Evolutionary conservation across 2,888 invertebrate species (phyloP), one percentile per base, ranked within the genome.

Genomic region (Orthosia gothica): DNA sequence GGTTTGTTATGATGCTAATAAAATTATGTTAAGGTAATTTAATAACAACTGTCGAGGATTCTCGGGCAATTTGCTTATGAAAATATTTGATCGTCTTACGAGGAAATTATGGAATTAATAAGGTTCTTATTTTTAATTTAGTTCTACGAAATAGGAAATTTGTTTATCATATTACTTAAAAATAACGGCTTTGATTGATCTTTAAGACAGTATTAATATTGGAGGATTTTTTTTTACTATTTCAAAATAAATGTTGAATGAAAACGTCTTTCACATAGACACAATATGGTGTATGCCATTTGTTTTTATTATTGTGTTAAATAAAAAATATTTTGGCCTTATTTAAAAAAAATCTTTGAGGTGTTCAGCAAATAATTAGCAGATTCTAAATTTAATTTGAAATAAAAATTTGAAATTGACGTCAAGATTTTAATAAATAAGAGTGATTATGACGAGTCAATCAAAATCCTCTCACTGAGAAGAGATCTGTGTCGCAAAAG

Each of bases 1-100:
- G 15, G 59, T 57, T 77, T 61, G 40, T 62, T 80, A 72, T 54
- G 52, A 54, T 47, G 67, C 52, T 71, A 57, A 72, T 77, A 77
- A 68, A 81, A 71, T 66, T 23, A 40, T 52, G 40, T 68, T 57
- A 45, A 55, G 49, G 20, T 57, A 26, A 65, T 76, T 66, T 63
- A 65, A 64, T 75, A 45, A 59, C 47, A 49, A 45, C 54, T 52
- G 5, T 49, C 23, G 11, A 32, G 18, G 12, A 65, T 26, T 1
- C n/a, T 54, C 57, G 26, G 23, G 26, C 52, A 67, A 55, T 55
- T 52, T 59, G 5, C 26, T 54, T 23, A 40, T 9, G 55, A 23
- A 54, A 54, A 50, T 49, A 50, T 77, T 71, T 57, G 5, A 47
- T 63, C 54, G 26, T 57, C 0, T 55, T 20, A 16, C 9, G 13